These are phyloP conservation scores for Rhagoletis pomonella DNA, from an alignment of 1,140 invertebrate genomes.

Conservation along the genomic window DNA sequence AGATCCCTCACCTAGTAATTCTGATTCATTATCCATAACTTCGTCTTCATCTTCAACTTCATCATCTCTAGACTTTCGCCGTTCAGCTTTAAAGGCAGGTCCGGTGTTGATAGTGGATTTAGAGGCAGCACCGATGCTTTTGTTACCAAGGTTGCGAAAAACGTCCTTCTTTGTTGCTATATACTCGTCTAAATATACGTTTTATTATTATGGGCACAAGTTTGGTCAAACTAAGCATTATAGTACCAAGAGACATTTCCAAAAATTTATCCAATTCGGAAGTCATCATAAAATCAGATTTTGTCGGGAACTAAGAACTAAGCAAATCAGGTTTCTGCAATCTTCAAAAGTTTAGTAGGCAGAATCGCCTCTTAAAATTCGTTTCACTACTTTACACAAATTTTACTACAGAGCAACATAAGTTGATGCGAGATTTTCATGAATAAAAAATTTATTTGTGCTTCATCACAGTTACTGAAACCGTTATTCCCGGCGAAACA, in stretches of 20 bases:
- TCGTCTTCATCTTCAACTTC: conserved; percentile 44
- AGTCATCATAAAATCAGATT: background rate
- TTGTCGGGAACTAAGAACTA: no score
- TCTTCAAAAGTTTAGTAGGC: no score
- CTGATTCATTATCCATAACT: background rate
- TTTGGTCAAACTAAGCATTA: background rate
- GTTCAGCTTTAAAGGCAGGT: conserved; percentile 38
- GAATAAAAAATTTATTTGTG: background rate
- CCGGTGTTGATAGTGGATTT: background rate
- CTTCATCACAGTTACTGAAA: background rate
- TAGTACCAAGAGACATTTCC: conserved; percentile 55
- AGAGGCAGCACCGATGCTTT: background rate
- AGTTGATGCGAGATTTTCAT: background rate
- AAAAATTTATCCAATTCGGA: conserved; percentile 52
- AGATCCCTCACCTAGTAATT: background rate
- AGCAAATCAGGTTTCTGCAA: no score
- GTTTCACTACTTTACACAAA: no score
- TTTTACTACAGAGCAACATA: background rate
- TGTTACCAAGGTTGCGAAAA: background rate
- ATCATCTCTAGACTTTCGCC: conserved; percentile 46
- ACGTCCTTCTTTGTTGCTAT: conserved; percentile 51
- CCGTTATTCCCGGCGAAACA: background rate
- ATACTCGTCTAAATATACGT: conserved; percentile 56
- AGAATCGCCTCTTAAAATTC: no score
- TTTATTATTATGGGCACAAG: background rate